Evolutionary conservation across 2,113 vertebrate species (phyloP), one percentile per base, ranked within the genome.

Genomic region (Lota lota): DNA sequence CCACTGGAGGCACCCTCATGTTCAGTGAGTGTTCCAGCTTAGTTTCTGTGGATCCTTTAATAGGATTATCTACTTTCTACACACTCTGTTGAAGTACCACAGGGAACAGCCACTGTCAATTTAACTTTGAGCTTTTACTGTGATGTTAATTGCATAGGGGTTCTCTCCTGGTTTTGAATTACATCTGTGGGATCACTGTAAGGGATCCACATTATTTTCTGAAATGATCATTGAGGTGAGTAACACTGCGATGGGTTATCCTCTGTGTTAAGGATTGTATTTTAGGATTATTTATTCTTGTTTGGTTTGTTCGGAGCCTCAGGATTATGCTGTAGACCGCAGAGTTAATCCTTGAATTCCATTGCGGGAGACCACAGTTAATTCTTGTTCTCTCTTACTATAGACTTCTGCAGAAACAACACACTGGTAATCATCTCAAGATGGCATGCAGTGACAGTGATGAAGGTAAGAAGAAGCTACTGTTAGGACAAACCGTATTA

Each of bases 1-100:
- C 53, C 56, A 18, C 21, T 22, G 5, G 21, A 61, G 59, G 22
- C 10, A 3, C 21, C 18, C 10, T 22, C 12, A 2, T 22, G 20
- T 22, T 16, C 8, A 22, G 22, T 22, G 20, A 57, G 12, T 8
- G n/a, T 10, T 8, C 14, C 57, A 20, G 57, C 19, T 59, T 59
- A 63, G 21, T 82, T 81, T 85, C 22, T 78, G 85, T 77, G 83
- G 81, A 90, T 88, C 87, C 83, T 76, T 63, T 91, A 90, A 91
- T 87, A 61, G 81, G 88, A 90, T 91, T 90, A 92, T 72, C 77
- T 81, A 71, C 76, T 83, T 81, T 83, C 59, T 65, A 28, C 65
- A 50, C 19, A 21, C 18, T 51, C 28, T 56, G 3, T 70, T 57
- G 72, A 58, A 69, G 64, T 70, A 64, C 20, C 21, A 60, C 2